These are phyloP conservation scores for Lontra canadensis DNA, from an alignment of 2,113 vertebrate species.

Conservation along the genomic window DNA sequence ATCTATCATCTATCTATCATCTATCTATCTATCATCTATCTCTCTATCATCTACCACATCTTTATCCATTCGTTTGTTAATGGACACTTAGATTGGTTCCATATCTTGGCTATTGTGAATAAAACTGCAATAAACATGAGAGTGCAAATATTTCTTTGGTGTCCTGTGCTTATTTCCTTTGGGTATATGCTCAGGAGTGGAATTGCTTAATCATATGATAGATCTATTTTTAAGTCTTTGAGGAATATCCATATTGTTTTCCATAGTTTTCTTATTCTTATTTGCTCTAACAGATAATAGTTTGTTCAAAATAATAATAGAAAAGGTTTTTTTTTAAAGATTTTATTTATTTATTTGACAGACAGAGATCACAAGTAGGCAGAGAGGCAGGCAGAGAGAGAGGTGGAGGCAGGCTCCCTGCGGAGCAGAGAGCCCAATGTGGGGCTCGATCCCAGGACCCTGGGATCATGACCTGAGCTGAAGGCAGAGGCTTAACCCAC, in stretches of 20 bases:
- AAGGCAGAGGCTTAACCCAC: too few species aligned
- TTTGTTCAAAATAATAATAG: background rate
- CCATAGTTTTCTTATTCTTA: background rate
- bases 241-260: background rate
- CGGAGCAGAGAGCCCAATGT: too few species aligned
- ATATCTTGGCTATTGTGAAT: background rate
- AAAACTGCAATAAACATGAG: background rate
- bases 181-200: background rate
- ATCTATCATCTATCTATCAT: too few species aligned
- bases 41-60: background rate
- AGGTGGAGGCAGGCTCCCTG: too few species aligned
- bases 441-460: too few species aligned
- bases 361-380: too few species aligned
- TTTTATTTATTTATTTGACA: too few species aligned
- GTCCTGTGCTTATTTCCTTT: background rate
- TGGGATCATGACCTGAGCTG: too few species aligned
- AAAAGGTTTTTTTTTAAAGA: background rate
- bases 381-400: too few species aligned
- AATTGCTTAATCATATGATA: background rate
- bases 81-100: background rate
- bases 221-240: background rate
- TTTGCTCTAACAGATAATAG: background rate
- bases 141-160: background rate
- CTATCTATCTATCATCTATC: too few species aligned
- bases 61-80: background rate